Conservation (phyloP, 1,140 invertebrate species). For the Caerostris extrusa region DNA sequence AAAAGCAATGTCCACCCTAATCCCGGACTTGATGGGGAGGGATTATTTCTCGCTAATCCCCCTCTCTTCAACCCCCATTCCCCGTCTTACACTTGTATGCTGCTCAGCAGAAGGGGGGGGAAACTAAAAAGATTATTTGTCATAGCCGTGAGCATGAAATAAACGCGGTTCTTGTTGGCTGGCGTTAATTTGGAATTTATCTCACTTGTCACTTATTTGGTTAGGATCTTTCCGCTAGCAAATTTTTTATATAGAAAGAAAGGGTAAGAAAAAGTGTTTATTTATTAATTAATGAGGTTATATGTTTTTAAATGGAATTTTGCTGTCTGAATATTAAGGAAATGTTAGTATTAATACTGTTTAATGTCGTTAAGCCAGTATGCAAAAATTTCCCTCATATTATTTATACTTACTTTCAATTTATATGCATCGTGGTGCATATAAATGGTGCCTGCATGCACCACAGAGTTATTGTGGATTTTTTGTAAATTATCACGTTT, state of each 20-base stretch:
- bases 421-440: no score
- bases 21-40: constrained; percentile 67
- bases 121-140: constrained; percentile 20
- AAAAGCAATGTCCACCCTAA: constrained; percentile 73
- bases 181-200: constrained; percentile 59
- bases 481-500: no score
- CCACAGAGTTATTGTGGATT: no score
- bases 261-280: neutral
- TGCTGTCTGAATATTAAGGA: neutral
- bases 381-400: no score
- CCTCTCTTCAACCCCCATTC: neutral
- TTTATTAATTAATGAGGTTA: constrained; percentile 10
- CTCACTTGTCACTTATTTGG: constrained; percentile 29
- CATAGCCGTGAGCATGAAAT: constrained; percentile 7
- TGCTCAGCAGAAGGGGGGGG: neutral
- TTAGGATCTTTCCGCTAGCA: neutral
- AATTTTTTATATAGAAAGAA: neutral
- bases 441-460: no score
- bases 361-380: no score
- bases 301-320: neutral
- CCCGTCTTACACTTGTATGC: neutral
- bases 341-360: no score
- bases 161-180: neutral
- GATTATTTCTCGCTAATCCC: constrained; percentile 72
- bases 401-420: no score